A percentile compares a stretch with the other conserved stretches of the same genome.
These are phyloP conservation scores for Cuculus canorus DNA, from an alignment of 2,797 vertebrate species.

Conservation along the genomic window DNA sequence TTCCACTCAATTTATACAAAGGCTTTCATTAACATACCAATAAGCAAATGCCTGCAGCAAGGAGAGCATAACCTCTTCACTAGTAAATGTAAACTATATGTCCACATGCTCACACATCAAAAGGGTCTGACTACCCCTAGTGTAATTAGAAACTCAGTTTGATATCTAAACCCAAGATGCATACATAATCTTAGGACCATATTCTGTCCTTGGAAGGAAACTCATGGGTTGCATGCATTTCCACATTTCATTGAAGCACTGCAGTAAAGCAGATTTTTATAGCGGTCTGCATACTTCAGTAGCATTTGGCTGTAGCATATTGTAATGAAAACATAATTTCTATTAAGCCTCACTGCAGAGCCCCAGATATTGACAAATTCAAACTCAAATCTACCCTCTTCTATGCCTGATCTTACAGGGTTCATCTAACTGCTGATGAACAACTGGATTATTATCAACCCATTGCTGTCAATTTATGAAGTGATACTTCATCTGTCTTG, in stretches of 20 bases:
- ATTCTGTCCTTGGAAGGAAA: neutral
- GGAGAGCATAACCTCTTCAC: neutral
- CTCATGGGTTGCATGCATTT: neutral
- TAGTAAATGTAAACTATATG: conserved; percentile 6
- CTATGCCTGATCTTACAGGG: neutral
- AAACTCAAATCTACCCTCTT: neutral
- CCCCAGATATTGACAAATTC: neutral
- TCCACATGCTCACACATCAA: conserved; percentile 4
- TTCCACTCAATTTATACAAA: conserved; percentile 36
- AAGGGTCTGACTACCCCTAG: neutral
- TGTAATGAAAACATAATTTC: neutral
- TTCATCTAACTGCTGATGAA: neutral
- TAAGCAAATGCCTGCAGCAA: conserved; percentile 6
- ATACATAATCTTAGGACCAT: neutral
- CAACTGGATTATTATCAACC: neutral
- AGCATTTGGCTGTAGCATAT: neutral
- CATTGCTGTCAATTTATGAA: neutral
- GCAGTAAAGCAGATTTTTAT: neutral
- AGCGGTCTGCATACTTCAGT: neutral
- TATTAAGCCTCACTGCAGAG: neutral
- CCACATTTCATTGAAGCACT: neutral
- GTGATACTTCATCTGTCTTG: neutral
- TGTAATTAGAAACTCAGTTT: conserved; percentile 35
- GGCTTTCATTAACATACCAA: conserved; percentile 16
- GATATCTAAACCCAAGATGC: neutral